Evolutionary conservation across 2,797 vertebrate species (phyloP).

Genomic region (Chelon labrosus): DNA sequence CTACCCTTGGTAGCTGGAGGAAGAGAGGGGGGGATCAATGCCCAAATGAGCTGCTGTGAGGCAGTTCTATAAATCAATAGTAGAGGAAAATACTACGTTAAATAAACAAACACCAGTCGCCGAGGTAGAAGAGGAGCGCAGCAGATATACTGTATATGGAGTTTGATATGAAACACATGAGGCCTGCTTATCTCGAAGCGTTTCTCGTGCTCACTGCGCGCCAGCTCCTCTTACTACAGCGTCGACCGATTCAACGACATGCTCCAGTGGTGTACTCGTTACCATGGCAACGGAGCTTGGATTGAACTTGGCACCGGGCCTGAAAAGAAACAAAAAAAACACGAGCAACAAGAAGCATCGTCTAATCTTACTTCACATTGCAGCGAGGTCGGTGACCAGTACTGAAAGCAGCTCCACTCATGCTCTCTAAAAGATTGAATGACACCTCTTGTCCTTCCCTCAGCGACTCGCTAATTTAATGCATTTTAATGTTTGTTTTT

Average conservation of each 20-base stretch:
- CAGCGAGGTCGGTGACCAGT: slow-evolving; percentile 1
- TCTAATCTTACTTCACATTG: neutral
- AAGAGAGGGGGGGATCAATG: too few relatives aligned
- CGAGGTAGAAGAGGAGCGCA: too few relatives aligned
- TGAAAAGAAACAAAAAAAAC: neutral
- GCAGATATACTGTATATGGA: too few relatives aligned
- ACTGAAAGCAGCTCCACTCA: slow-evolving; percentile 7
- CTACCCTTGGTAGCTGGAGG: too few relatives aligned
- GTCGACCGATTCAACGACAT: neutral
- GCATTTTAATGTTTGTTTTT: neutral
- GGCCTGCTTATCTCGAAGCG: too few relatives aligned
- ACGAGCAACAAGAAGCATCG: neutral
- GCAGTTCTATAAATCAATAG: too few relatives aligned
- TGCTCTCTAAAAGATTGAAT: neutral
- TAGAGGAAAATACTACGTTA: too few relatives aligned
- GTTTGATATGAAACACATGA: too few relatives aligned
- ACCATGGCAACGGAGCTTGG: neutral
- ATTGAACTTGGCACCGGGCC: neutral
- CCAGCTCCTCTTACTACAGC: too few relatives aligned
- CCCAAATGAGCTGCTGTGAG: too few relatives aligned
- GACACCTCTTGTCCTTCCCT: neutral
- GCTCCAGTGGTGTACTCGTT: neutral
- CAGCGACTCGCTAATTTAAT: slow-evolving; percentile 1
- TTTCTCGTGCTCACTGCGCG: too few relatives aligned
- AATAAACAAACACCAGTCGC: too few relatives aligned